Conservation (phyloP, 1,140 invertebrate species). For the Homalodisca vitripennis region DNA sequence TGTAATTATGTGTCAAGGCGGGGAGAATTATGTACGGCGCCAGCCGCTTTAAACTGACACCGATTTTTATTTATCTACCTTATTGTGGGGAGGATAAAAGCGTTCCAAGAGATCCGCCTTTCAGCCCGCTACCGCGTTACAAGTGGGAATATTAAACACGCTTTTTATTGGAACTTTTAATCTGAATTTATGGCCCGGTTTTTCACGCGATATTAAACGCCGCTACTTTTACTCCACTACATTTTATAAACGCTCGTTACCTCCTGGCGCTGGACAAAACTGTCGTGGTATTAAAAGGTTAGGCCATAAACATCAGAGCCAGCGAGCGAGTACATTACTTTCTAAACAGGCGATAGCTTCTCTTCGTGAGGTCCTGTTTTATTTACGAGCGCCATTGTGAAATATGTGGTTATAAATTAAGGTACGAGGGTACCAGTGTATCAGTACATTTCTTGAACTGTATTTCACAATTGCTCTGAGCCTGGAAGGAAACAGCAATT, state of each 20-base stretch:
- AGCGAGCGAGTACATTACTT: conserved; percentile 1
- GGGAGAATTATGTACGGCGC: not conserved
- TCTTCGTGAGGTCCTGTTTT: not conserved
- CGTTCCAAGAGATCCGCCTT: not conserved
- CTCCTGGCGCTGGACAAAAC: conserved; percentile 20
- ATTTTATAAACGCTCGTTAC: conserved; percentile 21
- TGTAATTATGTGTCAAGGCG: conserved; percentile 14
- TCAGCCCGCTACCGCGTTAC: conserved; percentile 3
- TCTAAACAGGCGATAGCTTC: conserved; percentile 2
- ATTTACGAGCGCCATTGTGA: not conserved
- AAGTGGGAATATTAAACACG: conserved; percentile 19
- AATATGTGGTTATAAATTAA: not conserved
- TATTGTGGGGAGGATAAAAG: not conserved
- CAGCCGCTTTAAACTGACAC: not conserved
- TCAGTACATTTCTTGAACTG: no score
- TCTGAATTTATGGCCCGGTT: conserved; percentile 22
- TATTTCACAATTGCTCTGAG: no score
- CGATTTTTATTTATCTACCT: conserved; percentile 4
- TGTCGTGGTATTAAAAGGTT: conserved; percentile 25
- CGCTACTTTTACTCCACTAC: conserved; percentile 15
- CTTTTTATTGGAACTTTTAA: conserved; percentile 22
- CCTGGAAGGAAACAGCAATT: no score
- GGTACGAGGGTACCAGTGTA: not conserved
- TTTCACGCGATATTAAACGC: conserved; percentile 26
- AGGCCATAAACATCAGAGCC: conserved; percentile 13